A percentile compares a stretch with the other conserved stretches of the same genome.
Conservation (phyloP, 2,888 invertebrate genomes). For the Automeris io region DNA sequence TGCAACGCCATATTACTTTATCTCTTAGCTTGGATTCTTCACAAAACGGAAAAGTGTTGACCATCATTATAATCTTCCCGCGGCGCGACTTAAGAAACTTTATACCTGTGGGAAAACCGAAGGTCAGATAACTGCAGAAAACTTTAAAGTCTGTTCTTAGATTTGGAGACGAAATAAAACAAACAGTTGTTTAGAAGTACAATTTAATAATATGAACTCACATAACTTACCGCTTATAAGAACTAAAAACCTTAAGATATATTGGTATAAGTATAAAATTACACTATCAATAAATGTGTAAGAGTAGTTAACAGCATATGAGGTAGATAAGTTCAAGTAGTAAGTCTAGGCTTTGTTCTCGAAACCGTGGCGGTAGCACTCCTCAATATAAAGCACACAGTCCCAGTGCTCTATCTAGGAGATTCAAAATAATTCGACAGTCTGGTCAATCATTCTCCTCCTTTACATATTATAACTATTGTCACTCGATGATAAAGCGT, state of each 20-base stretch:
- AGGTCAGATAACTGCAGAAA: slow-evolving; percentile 35
- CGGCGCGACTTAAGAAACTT: slow-evolving; percentile 71
- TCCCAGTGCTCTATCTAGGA: slow-evolving; percentile 40
- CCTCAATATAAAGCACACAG: slow-evolving; percentile 29
- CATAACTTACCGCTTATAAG: slow-evolving; percentile 73
- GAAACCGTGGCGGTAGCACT: slow-evolving; percentile 51
- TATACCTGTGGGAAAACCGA: slow-evolving; percentile 59
- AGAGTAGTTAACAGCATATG: slow-evolving; percentile 59
- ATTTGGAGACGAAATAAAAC: slow-evolving; percentile 48
- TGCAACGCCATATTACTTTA: slow-evolving; percentile 73
- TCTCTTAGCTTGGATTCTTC: slow-evolving; percentile 71
- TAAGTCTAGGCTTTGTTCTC: slow-evolving; percentile 26
- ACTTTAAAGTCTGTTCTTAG: slow-evolving; percentile 4
- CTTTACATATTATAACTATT: slow-evolving; percentile 23
- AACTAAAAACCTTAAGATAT: slow-evolving; percentile 66
- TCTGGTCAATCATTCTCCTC: slow-evolving; percentile 34
- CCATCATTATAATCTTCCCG: slow-evolving; percentile 74
- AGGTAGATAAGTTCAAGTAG: slow-evolving; percentile 54
- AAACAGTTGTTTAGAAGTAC: slow-evolving; percentile 71
- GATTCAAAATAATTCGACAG: slow-evolving; percentile 52
- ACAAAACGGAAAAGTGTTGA: slow-evolving; percentile 73
- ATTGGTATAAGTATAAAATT: slow-evolving; percentile 72
- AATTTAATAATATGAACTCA: slow-evolving; percentile 74
- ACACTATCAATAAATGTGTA: slow-evolving; percentile 61
- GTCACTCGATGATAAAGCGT: slow-evolving; percentile 16